phyloP scores from a whole-genome alignment of 2,888 invertebrate species.

The Proisotoma minuta region DNA sequence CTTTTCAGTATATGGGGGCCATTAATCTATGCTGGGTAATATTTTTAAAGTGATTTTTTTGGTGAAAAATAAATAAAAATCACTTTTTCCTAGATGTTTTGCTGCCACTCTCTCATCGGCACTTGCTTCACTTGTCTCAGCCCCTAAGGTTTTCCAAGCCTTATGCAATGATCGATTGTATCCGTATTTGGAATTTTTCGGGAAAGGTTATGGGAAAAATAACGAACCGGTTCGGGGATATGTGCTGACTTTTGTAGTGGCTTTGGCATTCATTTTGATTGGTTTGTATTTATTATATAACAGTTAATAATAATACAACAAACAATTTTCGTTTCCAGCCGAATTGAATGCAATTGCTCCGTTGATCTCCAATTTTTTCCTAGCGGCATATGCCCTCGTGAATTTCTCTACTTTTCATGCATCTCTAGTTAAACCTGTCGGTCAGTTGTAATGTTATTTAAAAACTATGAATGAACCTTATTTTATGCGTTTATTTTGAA shows the following conservation, averaged over 20 bases:
- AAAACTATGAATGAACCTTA: too few relatives aligned
- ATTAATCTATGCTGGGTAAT: constrained; percentile 69
- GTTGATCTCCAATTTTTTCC: constrained; percentile 86
- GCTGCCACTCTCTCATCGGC: constrained; percentile 96
- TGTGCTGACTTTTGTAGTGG: constrained; percentile 81
- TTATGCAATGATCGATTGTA: constrained; percentile 90
- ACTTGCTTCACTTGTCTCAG: constrained; percentile 89
- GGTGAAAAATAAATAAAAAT: background rate
- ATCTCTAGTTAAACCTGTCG: too few relatives aligned
- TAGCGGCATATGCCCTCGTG: constrained; percentile 86
- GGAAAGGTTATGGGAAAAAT: constrained; percentile 73
- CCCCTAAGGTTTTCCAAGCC: constrained; percentile 77
- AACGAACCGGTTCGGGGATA: constrained; percentile 61
- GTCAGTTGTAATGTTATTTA: too few relatives aligned
- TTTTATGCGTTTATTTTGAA: too few relatives aligned
- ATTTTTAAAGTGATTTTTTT: constrained; percentile 50
- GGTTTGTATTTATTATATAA: too few relatives aligned
- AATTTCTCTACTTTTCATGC: constrained; percentile 92
- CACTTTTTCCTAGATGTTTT: constrained; percentile 60
- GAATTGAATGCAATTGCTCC: constrained; percentile 83
- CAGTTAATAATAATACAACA: background rate
- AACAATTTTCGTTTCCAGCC: constrained; percentile 70
- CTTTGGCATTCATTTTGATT: constrained; percentile 77
- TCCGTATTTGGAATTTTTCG: constrained; percentile 87
- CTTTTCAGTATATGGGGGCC: constrained; percentile 77